These are phyloP conservation scores for Cryptoleucopteryx plumbea DNA, from an alignment of 2,113 vertebrate species.

Conservation along the genomic window DNA sequence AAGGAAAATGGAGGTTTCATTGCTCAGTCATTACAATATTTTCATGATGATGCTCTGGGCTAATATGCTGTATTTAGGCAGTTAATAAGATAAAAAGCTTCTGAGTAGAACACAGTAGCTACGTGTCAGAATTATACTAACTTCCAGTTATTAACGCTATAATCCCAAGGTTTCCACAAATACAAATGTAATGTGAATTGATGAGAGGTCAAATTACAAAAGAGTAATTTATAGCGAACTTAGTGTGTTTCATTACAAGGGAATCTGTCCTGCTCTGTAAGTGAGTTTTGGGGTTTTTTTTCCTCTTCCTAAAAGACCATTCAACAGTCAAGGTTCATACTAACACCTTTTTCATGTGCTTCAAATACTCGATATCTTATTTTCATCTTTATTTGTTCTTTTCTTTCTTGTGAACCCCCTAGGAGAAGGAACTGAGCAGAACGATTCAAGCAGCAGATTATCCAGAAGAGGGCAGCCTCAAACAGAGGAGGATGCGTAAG, in stretches of 20 bases:
- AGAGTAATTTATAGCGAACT: not conserved
- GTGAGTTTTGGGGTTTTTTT: not conserved
- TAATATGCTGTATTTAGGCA: not conserved
- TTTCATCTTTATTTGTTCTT: not conserved
- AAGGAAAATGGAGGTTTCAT: not conserved
- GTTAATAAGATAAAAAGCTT: not conserved
- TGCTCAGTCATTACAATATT: not conserved
- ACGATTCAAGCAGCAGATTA: not conserved
- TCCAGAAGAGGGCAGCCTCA: conserved; percentile 56
- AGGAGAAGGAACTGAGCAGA: not conserved
- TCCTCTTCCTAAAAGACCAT: not conserved
- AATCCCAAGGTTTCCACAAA: not conserved
- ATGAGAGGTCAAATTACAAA: not conserved
- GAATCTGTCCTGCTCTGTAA: not conserved
- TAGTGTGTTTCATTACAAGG: not conserved
- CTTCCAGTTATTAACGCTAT: not conserved
- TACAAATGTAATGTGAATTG: not conserved
- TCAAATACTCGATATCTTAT: not conserved
- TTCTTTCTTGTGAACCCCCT: not conserved
- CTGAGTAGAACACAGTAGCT: not conserved
- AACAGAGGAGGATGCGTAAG: conserved; percentile 61
- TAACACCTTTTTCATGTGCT: not conserved
- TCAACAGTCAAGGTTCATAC: not conserved
- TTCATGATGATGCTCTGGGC: not conserved
- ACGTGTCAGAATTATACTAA: not conserved